Conservation (phyloP, 2,113 vertebrate species). For the Tetraodon nigroviridis region DNA sequence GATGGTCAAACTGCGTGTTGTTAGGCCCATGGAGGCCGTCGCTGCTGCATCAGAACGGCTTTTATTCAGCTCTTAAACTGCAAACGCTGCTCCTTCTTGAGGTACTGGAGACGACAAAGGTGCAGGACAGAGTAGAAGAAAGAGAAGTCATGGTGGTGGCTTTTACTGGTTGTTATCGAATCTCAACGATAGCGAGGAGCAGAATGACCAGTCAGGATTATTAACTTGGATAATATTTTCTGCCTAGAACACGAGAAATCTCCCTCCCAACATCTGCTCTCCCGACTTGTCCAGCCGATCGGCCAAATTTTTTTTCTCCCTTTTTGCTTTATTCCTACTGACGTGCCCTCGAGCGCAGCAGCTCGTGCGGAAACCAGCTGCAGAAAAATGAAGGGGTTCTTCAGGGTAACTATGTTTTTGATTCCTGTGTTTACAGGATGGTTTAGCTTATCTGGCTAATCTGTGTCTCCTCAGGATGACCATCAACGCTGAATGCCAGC, state of each 20-base stretch:
- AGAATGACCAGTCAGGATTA: too few species aligned
- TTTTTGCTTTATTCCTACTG: too few species aligned
- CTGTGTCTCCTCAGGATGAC: slow-evolving; percentile 78
- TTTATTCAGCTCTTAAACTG: too few species aligned
- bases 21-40: too few species aligned
- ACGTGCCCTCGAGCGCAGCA: too few species aligned
- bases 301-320: too few species aligned
- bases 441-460: not conserved
- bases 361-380: slow-evolving; percentile 1
- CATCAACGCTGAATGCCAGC: slow-evolving; percentile 95
- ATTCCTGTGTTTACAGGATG: not conserved
- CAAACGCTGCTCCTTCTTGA: not conserved
- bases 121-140: not conserved
- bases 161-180: slow-evolving; percentile 1
- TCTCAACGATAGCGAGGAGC: not conserved
- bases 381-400: slow-evolving; percentile 8
- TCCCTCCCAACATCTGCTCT: slow-evolving; percentile 16
- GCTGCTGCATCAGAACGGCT: too few species aligned
- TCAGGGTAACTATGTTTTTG: slow-evolving; percentile 1
- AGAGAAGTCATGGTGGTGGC: slow-evolving; percentile 6
- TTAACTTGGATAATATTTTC: too few species aligned
- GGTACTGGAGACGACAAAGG: slow-evolving; percentile 17
- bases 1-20: too few species aligned
- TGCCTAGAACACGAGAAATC: not conserved
- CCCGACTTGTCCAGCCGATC: slow-evolving; percentile 22